Conservation (phyloP, 2,797 vertebrate genomes). For the Pelobates cultripes region DNA sequence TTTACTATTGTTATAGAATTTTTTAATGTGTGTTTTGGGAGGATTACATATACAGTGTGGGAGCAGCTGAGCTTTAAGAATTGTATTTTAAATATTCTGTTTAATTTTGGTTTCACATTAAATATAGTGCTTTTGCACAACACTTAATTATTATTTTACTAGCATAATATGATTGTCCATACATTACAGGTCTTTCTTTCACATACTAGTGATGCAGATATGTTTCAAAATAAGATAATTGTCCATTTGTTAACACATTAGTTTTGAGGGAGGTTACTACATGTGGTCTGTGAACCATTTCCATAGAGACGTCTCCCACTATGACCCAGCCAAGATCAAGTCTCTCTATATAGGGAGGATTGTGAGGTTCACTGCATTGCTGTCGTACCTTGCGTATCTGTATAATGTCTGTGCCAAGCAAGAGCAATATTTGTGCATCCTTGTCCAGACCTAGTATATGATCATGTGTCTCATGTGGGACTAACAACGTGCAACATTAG, state of each 20-base stretch:
- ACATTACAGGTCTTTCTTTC: background rate
- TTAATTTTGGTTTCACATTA: no score
- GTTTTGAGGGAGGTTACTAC: background rate
- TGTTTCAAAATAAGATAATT: background rate
- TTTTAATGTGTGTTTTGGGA: no score
- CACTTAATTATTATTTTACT: background rate
- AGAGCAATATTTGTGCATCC: background rate
- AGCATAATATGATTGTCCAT: background rate
- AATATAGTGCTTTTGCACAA: no score
- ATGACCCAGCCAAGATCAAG: slow-evolving; percentile 20
- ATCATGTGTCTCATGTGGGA: background rate
- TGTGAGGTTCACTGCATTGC: background rate
- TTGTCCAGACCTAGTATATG: background rate
- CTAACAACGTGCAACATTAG: background rate
- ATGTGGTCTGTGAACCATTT: background rate
- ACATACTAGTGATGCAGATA: background rate
- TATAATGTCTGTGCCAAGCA: background rate
- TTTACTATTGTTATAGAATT: no score
- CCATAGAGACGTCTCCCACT: background rate
- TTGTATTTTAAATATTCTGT: no score
- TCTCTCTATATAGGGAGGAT: slow-evolving; percentile 8
- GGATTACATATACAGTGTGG: no score
- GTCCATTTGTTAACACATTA: background rate
- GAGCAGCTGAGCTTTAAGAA: no score
- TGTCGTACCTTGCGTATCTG: background rate